A percentile compares a stretch with the other conserved stretches of the same genome.
Conservation (phyloP, 2,888 invertebrate species). For the Agrotis segetum region DNA sequence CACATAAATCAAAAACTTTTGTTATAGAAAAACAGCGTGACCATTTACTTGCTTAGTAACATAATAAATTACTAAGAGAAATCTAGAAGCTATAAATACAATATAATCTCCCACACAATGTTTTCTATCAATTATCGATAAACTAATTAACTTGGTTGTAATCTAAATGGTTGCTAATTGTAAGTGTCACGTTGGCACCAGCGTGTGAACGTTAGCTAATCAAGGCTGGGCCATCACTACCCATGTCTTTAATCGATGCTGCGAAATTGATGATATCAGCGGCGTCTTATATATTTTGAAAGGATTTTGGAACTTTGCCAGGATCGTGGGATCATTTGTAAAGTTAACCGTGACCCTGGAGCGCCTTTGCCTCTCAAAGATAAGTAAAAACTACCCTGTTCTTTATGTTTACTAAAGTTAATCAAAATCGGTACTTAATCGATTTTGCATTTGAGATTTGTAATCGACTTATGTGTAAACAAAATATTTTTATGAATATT, state of each 20-base stretch:
- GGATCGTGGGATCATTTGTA: no score
- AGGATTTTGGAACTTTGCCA: neutral
- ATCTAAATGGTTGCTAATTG: constrained; percentile 45
- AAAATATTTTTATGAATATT: no score
- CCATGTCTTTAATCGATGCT: constrained; percentile 1
- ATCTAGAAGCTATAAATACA: constrained; percentile 5
- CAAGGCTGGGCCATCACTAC: constrained; percentile 4
- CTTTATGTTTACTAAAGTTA: no score
- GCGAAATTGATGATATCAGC: neutral
- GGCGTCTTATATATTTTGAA: neutral
- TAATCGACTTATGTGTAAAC: no score
- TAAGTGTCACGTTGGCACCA: constrained; percentile 37
- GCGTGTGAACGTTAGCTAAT: constrained; percentile 47
- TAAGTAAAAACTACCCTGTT: no score
- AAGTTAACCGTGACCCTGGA: no score
- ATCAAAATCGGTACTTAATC: no score
- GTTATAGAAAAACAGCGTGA: no score
- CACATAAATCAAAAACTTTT: neutral
- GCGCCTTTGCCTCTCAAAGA: no score
- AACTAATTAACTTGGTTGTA: constrained; percentile 40
- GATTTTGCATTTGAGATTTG: no score
- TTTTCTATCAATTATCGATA: constrained; percentile 45
- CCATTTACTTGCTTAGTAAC: neutral
- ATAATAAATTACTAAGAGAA: neutral
- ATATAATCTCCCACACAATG: constrained; percentile 31